phyloP scores from a whole-genome alignment of 2,888 invertebrate species.

The Axea sp. region DNA sequence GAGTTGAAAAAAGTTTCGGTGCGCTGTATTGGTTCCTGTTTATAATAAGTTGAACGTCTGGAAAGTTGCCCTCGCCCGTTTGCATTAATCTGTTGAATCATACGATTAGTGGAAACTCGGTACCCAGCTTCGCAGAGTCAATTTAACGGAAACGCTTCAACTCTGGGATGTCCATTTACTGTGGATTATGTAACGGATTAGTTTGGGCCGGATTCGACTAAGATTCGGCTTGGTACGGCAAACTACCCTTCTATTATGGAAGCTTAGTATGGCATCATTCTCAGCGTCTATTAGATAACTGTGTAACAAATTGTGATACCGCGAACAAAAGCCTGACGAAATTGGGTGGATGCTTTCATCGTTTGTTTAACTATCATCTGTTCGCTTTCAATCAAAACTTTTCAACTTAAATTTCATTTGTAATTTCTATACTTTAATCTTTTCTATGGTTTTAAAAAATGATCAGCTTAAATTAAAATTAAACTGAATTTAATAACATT shows the following conservation, averaged over 20 bases:
- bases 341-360: constrained; percentile 33
- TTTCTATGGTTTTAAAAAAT: too few species aligned
- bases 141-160: constrained; percentile 62
- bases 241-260: constrained; percentile 54
- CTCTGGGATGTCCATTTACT: constrained; percentile 60
- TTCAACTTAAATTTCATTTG: too few species aligned
- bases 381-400: too few species aligned
- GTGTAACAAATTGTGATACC: constrained; percentile 46
- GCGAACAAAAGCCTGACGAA: constrained; percentile 32
- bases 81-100: constrained; percentile 68
- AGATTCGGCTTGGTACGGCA: constrained; percentile 48
- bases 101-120: constrained; percentile 62
- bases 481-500: too few species aligned
- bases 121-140: constrained; percentile 55
- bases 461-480: too few species aligned
- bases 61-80: constrained; percentile 66
- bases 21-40: constrained; percentile 63
- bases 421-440: too few species aligned
- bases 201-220: constrained; percentile 54
- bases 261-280: constrained; percentile 55
- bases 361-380: constrained; percentile 9
- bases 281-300: constrained; percentile 56
- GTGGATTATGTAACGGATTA: constrained; percentile 62
- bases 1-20: constrained; percentile 40
- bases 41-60: constrained; percentile 70